Evolutionary conservation across 1,140 invertebrate species (phyloP).

Genomic region (Drosophila jambulina): DNA sequence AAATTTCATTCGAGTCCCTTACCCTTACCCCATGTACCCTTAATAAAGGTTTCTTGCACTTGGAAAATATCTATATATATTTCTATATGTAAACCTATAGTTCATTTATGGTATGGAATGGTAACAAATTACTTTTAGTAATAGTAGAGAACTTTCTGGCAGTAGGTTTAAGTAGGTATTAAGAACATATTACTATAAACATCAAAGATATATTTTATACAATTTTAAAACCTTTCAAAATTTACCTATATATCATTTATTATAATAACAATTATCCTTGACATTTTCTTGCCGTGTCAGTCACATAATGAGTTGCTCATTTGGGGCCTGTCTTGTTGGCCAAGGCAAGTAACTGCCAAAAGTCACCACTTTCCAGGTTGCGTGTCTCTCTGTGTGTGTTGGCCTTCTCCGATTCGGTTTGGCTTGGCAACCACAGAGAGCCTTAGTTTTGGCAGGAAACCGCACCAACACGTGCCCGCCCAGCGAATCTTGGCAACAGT

Average conservation of each 20-base stretch:
- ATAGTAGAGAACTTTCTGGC: neutral
- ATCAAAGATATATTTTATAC: neutral
- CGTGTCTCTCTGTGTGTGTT: constrained; percentile 26
- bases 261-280: neutral
- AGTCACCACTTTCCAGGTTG: constrained; percentile 45
- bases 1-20: constrained; percentile 28
- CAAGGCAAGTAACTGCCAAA: constrained; percentile 45
- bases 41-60: neutral
- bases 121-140: neutral
- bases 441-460: constrained; percentile 54
- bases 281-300: constrained; percentile 5
- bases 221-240: neutral
- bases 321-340: constrained; percentile 26
- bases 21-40: no score
- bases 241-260: rapidly evolving
- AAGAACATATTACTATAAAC: neutral
- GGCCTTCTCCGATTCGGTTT: constrained; percentile 25
- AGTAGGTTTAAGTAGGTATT: no score
- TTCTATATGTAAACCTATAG: neutral
- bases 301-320: constrained; percentile 46
- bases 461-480: constrained; percentile 50
- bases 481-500: constrained; percentile 7
- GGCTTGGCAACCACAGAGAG: constrained; percentile 49
- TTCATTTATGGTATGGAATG: no score
- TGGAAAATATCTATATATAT: neutral